phyloP scores from a whole-genome alignment of 2,797 vertebrate species.

The Lepus townsendii region DNA sequence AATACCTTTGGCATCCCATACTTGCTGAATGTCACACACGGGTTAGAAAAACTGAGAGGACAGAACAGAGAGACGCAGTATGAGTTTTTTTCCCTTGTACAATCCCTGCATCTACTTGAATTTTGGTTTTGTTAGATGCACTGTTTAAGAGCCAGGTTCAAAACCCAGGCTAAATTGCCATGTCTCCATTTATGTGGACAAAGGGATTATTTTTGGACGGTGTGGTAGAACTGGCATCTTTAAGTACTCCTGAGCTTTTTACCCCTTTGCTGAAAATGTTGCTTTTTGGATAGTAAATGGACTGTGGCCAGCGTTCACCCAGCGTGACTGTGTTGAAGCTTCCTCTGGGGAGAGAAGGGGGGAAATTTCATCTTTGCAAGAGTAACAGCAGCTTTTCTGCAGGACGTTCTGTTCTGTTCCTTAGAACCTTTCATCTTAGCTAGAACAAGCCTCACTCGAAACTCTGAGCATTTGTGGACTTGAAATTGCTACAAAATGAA shows the following conservation, averaged over 20 bases:
- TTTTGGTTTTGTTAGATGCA: constrained; percentile 68
- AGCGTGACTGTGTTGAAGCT: not conserved
- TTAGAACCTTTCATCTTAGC: constrained; percentile 41
- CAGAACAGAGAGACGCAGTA: constrained; percentile 62
- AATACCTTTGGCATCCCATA: constrained; percentile 34
- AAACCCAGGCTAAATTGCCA: not conserved
- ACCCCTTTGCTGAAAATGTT: constrained; percentile 37
- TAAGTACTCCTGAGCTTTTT: constrained; percentile 55
- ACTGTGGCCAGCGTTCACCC: constrained; percentile 43
- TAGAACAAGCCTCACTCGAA: not conserved
- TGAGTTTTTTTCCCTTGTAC: constrained; percentile 49
- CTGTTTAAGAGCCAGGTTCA: constrained; percentile 27
- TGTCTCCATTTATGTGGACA: not conserved
- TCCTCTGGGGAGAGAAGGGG: not conserved
- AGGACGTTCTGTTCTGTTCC: constrained; percentile 55
- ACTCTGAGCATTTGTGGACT: constrained; percentile 52
- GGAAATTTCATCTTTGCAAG: not conserved
- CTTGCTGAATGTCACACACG: constrained; percentile 41
- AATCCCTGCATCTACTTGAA: constrained; percentile 66
- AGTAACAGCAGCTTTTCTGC: constrained; percentile 44
- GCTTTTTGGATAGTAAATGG: constrained; percentile 59
- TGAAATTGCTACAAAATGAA: constrained; percentile 55
- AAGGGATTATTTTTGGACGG: constrained; percentile 50
- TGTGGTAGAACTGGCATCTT: constrained; percentile 45
- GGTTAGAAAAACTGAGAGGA: constrained; percentile 53